A percentile compares a stretch with the other conserved stretches of the same genome.
Conservation (phyloP, 2,113 vertebrate species). For the Gambusia affinis region DNA sequence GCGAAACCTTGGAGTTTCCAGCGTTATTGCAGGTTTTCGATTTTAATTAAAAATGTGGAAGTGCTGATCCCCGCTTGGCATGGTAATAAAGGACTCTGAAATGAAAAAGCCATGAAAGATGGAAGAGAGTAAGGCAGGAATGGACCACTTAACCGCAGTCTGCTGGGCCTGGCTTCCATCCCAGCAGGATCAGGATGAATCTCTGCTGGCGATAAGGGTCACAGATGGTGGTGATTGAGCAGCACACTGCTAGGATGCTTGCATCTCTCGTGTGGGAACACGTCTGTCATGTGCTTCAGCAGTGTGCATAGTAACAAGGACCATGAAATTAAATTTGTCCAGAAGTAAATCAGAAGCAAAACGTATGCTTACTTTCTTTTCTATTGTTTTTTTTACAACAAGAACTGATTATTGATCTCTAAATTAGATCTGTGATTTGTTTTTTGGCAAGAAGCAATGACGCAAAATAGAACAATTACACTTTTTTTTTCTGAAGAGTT, state of each 20-base stretch:
- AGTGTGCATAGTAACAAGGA: constrained; percentile 25
- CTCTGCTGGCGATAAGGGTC: constrained; percentile 58
- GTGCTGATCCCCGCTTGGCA: constrained; percentile 60
- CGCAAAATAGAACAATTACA: background rate
- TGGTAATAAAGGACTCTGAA: constrained; percentile 66
- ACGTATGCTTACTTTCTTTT: background rate
- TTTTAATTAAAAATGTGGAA: constrained; percentile 79
- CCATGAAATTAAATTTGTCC: constrained; percentile 10
- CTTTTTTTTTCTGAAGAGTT: no score
- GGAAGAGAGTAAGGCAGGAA: constrained; percentile 58
- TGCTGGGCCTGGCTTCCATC: constrained; percentile 51
- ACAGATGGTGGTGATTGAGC: constrained; percentile 54
- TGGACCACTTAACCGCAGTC: constrained; percentile 48
- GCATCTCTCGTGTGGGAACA: constrained; percentile 50
- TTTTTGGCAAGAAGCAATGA: background rate
- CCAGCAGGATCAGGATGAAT: constrained; percentile 51
- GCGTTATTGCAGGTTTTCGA: constrained; percentile 69
- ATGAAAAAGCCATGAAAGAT: constrained; percentile 76
- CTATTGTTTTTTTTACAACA: background rate
- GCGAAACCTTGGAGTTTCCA: constrained; percentile 58
- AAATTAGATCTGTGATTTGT: background rate
- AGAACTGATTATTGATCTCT: background rate
- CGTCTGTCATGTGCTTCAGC: constrained; percentile 34
- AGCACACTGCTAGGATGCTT: constrained; percentile 5
- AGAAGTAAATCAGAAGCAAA: background rate